Base-by-base conservation (phyloP, 2,888 invertebrate genomes). In the Caenorhabditis panamensis region DNA sequence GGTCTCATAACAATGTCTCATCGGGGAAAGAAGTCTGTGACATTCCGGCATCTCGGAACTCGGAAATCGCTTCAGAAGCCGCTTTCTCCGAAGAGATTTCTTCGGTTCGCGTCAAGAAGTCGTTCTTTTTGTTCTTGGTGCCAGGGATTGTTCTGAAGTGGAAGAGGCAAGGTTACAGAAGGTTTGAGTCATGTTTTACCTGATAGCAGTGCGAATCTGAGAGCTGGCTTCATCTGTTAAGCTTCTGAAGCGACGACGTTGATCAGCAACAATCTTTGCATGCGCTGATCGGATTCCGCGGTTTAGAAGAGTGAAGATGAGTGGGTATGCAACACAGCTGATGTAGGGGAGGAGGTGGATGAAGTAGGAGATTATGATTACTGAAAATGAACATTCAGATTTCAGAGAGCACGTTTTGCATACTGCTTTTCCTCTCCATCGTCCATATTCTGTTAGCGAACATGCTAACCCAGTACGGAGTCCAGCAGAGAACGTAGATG, bases 261-360 rank as follows among this genome's bases (percentile, higher is more conserved):
- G 86, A 37, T 87, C 86, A 9, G 79, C 82, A 0, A 84, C 83
- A 20, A 86, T 84, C 28, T 85, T 86, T 4, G 85, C 86, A 67
- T 87, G 87, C 0, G 87, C 87, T n/a, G 84, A 75, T 24, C 84
- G 83, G 58, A 86, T 86, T 49, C 84, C 86, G 58, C 84, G 68
- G 64, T 85, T 84, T 47, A 86, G 68, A 2, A 90, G 63, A 20
- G 90, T 90, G 79, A 91, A 90, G 18, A 90, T 90, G 31, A 89
- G 72, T 1, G 90, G 90, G 72, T 90, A 90, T 9, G 88, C 89
- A 26, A 86, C 84, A 67, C 90, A 90, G 72, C 86, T 87, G 61
- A 90, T 84, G 69, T 90, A 90, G 26, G 90, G 90, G 41, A 90
- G 82, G 36, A 90, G 83, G 62, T 90, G 90, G 59, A 90, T 87